Evolutionary conservation across 2,113 vertebrate species (phyloP), one percentile per base, ranked within the genome.

Genomic region (Falcunculus frontatus): DNA sequence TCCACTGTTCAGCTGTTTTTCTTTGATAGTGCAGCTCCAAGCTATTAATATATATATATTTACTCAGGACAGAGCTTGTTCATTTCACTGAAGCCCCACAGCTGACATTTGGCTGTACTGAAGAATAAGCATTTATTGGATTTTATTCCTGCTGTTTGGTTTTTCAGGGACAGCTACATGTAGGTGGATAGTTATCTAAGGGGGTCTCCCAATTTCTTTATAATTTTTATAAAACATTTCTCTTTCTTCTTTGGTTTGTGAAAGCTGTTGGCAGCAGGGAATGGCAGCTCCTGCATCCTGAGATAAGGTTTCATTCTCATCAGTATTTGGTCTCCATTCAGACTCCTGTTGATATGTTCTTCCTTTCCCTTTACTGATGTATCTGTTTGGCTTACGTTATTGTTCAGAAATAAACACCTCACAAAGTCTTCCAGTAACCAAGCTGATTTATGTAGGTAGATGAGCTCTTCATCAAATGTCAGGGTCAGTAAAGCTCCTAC

Each of bases 231-330:
- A 81, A 92, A 86, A 67, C 16, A 74, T 90, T 91, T 93, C 49
- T 91, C 88, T 96, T 68, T 89, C 62, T 96, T 93, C 82, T 96
- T 95, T 87, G 65, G 89, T 93, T 96, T 92, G 68, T 91, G 75
- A 81, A 89, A 92, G 87, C 78, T 80, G 35, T 64, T 78, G 80
- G 94, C 89, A 95, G 65, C 65, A 92, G 74, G 84, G 77, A 88
- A 81, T 75, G 72, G 72, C 57, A 89, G 25, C 73, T 94, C 73
- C 95, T 96, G 94, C 79, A 92, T 79, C 84, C 89, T 69, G 57
- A 94, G 90, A 97, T 97, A 97, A 97, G 83, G 74, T 84, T 96
- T 93, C 62, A 77, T 87, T 91, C 91, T 95, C 94, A 86, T 93
- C 77, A 93, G 68, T 87, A 76, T 95, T 93, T 95, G 77, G 84